These are phyloP conservation scores for Elaeidobius kamerunicus DNA, from an alignment of 2,888 invertebrate species.

Conservation along the genomic window DNA sequence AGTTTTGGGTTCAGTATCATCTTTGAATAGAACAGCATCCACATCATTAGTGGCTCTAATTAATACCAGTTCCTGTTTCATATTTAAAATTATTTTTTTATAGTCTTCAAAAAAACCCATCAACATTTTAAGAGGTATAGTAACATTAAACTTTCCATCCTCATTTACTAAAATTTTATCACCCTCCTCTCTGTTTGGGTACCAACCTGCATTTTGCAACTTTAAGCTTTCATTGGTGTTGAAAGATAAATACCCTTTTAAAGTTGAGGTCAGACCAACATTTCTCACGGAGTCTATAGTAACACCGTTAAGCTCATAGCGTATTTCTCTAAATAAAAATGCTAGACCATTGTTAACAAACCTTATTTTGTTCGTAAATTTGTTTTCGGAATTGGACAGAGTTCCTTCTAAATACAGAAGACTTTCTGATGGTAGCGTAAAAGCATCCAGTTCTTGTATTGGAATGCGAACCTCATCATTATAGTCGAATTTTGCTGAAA, in stretches of 20 bases:
- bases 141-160: constrained; percentile 21
- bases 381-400: constrained; percentile 15
- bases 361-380: constrained; percentile 12
- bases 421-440: constrained; percentile 38
- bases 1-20: no score
- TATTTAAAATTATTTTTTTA: no score
- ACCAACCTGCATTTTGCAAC: constrained; percentile 21
- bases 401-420: constrained; percentile 31
- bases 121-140: constrained; percentile 19
- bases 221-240: constrained; percentile 7
- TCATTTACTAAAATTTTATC: constrained; percentile 5
- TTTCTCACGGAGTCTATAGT: constrained; percentile 23
- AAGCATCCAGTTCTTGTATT: constrained; percentile 38
- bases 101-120: constrained; percentile 25
- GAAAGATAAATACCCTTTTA: background rate
- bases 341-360: constrained; percentile 29
- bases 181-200: constrained; percentile 8
- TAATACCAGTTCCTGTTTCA: no score
- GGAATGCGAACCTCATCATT: constrained; percentile 43
- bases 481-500: constrained; percentile 34
- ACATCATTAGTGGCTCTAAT: no score
- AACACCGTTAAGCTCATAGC: constrained; percentile 33
- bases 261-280: constrained; percentile 1
- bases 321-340: constrained; percentile 27
- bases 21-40: no score